Conservation (phyloP, 2,113 vertebrate genomes). For the Xiphophorus hellerii region DNA sequence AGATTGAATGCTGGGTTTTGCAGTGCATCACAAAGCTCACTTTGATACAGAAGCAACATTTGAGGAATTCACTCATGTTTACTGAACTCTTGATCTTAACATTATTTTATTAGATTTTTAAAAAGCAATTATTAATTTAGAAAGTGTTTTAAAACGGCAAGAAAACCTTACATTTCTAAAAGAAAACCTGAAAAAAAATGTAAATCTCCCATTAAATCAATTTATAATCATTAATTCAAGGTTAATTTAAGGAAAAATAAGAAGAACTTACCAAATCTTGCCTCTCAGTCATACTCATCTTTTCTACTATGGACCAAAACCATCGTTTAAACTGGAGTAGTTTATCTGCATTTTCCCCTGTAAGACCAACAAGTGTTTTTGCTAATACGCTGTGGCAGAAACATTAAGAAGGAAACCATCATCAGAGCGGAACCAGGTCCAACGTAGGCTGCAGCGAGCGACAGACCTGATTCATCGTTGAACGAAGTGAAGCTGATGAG, state of each 20-base stretch:
- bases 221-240: too few relatives aligned
- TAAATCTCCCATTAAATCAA: too few relatives aligned
- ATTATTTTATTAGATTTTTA: not conserved
- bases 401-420: not conserved
- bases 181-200: too few relatives aligned
- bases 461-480: constrained; percentile 97
- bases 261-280: constrained; percentile 92
- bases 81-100: not conserved
- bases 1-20: not conserved
- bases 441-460: not conserved
- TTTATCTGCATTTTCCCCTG: constrained; percentile 99
- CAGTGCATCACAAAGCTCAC: not conserved
- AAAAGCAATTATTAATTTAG: not conserved
- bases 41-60: not conserved
- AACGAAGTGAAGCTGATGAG: constrained; percentile 99
- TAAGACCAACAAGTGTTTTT: constrained; percentile 16
- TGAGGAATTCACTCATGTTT: not conserved
- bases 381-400: not conserved
- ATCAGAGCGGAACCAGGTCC: not conserved
- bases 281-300: constrained; percentile 99
- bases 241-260: not conserved
- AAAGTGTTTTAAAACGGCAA: not conserved
- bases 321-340: constrained; percentile 98
- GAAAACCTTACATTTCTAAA: not conserved
- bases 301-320: constrained; percentile 99